Base-by-base conservation (phyloP, 2,113 vertebrate genomes). In the Scomber scombrus region DNA sequence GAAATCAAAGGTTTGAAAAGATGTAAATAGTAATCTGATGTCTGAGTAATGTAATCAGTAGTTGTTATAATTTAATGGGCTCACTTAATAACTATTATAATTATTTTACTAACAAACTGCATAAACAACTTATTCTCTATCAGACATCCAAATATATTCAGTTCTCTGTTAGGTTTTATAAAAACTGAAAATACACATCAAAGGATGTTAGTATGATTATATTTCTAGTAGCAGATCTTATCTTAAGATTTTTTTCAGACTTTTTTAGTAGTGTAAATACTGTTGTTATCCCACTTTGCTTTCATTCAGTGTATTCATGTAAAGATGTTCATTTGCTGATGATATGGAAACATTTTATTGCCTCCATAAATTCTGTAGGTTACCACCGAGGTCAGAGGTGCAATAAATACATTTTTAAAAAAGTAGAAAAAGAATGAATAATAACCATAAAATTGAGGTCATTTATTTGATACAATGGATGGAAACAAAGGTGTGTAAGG, bases 331-430 rank as follows among this genome's bases (percentile, higher is more conserved):
- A 43, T 54, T 31, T 0, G 1, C 5, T 60, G 13, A 19, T 40
- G 18, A 58, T 51, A 55, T 26, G 2, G 23, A 26, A 26, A 26
- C 23, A 6, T 68, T 85, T 75, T 82, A 88, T 76, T 60, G 49
- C 54, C 2, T 64, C 3, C 14, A 26, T 26, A 26, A 26, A 26
- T 2, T 26, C 23, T 3, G 8, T 9, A 40, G 34, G 34, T 40
- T 40, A 8, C n/a, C n/a, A n/a, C n/a, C n/a, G n/a, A n/a, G n/a
- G 16, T 63, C 40, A 23, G 19, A 15, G 45, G 16, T 51, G 64
- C 43, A 76, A 85, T 85, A 75, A 89, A 73, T n/a, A n/a, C n/a
- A n/a, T n/a, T n/a, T n/a, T n/a, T n/a, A n/a, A n/a, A n/a, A n/a
- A n/a, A n/a, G n/a, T n/a, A n/a, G 78, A 82, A 71, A 8, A 4